Percentiles rank a stretch among this genome's conserved stretches.
Conservation (phyloP, 2,888 invertebrate genomes). For the Parnassius apollo region DNA sequence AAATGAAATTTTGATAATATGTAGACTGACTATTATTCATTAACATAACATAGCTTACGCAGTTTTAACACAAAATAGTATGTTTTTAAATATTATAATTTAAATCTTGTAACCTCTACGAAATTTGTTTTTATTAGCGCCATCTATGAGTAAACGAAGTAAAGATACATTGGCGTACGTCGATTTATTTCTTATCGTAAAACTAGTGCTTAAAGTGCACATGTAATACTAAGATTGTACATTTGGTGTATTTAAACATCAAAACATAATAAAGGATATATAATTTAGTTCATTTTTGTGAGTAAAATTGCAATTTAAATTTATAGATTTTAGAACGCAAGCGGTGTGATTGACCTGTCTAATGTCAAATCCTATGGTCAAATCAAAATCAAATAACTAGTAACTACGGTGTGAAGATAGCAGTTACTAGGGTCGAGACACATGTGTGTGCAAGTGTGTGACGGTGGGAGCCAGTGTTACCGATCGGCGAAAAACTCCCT, state of each 20-base stretch:
- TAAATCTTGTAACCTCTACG: too few species aligned
- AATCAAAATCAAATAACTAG: slow-evolving; percentile 29
- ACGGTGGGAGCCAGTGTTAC: too few species aligned
- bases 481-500: too few species aligned
- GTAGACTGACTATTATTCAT: too few species aligned
- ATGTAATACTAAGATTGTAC: too few species aligned
- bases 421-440: slow-evolving; percentile 50
- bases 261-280: too few species aligned
- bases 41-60: too few species aligned
- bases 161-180: not conserved
- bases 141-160: slow-evolving; percentile 4
- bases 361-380: slow-evolving; percentile 30
- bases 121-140: not conserved
- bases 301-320: slow-evolving; percentile 15
- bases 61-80: too few species aligned
- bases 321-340: slow-evolving; percentile 37
- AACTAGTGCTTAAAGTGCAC: not conserved
- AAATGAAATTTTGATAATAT: too few species aligned
- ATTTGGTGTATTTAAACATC: too few species aligned
- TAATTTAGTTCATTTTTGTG: too few species aligned
- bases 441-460: slow-evolving; percentile 37
- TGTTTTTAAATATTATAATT: too few species aligned
- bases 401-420: slow-evolving; percentile 64
- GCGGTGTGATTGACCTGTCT: slow-evolving; percentile 73
- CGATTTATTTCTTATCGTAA: not conserved